These are phyloP conservation scores for Corydoras sp. DNA, from an alignment of 2,113 vertebrate species.

Conservation along the genomic window DNA sequence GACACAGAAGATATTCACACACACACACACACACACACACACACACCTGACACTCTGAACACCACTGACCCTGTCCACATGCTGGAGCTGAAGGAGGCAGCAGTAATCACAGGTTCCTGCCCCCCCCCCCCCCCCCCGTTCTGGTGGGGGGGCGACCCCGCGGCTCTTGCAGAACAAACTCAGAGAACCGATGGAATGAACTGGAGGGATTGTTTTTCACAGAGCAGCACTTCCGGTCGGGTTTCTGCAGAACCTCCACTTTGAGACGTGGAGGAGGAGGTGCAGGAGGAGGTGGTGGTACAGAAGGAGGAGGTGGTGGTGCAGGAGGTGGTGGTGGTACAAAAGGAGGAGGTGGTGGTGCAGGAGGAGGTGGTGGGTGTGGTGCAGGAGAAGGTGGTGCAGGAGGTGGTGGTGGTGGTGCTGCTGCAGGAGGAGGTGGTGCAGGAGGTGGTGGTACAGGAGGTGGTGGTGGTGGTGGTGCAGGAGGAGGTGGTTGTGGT, in stretches of 20 bases:
- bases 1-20: too few relatives aligned
- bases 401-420: too few relatives aligned
- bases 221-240: too few relatives aligned
- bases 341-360: too few relatives aligned
- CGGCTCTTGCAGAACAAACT: constrained; percentile 33
- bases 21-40: not conserved
- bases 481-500: not conserved
- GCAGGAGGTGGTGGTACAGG: too few relatives aligned
- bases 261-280: too few relatives aligned
- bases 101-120: constrained; percentile 29
- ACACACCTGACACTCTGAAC: constrained; percentile 4
- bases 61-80: not conserved
- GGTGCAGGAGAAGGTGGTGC: too few relatives aligned
- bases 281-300: too few relatives aligned
- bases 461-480: too few relatives aligned
- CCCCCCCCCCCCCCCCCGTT: constrained; percentile 23
- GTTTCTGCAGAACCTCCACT: too few relatives aligned
- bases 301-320: not conserved
- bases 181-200: constrained; percentile 51
- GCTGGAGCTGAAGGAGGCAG: constrained; percentile 8
- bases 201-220: not conserved
- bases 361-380: too few relatives aligned
- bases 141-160: constrained; percentile 32
- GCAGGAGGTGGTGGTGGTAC: not conserved
- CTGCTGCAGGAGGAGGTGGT: too few relatives aligned